Base-by-base conservation (phyloP, 35 echinoderm and acorn worm species). In the Ophiothrix spiculata region DNA sequence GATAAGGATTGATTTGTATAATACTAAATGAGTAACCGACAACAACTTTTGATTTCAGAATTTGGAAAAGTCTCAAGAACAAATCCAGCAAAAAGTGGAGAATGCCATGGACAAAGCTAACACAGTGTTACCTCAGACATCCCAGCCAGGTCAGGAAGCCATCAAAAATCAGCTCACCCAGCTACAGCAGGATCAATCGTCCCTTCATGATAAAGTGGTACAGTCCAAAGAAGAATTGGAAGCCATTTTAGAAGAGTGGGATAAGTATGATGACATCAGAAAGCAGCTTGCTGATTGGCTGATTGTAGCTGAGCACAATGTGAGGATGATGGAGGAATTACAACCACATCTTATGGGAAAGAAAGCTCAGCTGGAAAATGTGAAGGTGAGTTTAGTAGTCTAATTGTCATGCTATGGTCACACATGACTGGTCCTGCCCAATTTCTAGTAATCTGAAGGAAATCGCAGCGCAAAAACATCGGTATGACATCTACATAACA, bases 211-310 rank as follows among this genome's bases (percentile, higher is more conserved):
- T 34, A 31, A 83, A 81, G 40, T 81, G 17, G 34, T 56, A 34
- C 33, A 83, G 36, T 73, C 79, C 25, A 75, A 49, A 38, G 63
- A 33, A 32, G 49, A 69, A 45, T 83, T 89, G 40, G 56, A 83
- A 14, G 28, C 2, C 29, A 78, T 83, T 2, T 45, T 89, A 56
- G 56, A 83, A 19, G 60, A 75, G 31, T 91, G 84, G 90, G 75
- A 86, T 46, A 86, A 81, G 21, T 73, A 80, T 40, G 84, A 86
- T 64, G 32, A 74, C 0, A 78, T 79, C 56, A 86, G 84, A 33
- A 81, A 86, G 77, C 77, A 87, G 64, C 25, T 91, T 31, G 19
- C 56, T 37, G 84, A 75, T 54, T 91, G 90, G 90, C 31, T 91
- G 39, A 84, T 34, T 38, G 84, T 36, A 1, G 56, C 64, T 1